Base-by-base conservation (phyloP, 2,113 vertebrate species). In the Vanacampus margaritifer region DNA sequence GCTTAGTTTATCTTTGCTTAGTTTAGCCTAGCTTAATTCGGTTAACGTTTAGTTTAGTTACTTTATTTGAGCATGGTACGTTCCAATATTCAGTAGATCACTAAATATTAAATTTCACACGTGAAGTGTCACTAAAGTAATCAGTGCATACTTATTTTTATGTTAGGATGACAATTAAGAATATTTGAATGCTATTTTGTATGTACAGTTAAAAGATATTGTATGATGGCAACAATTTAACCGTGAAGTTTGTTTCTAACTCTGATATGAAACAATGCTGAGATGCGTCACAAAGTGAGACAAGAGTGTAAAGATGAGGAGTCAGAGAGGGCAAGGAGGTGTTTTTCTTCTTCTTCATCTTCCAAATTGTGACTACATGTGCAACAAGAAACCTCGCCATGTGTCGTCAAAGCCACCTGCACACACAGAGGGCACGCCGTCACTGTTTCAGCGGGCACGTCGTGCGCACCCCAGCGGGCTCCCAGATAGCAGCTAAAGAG, bases 401-500 rank as follows among this genome's bases (percentile, higher is more conserved):
- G 80, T 74, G 77, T 84, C 68, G 70, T 43, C 71, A 80, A 62
- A 80, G 84, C 85, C 91, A 91, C 89, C 83, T 91, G 88, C 84
- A 75, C 80, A 74, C 80, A 80, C 75, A 80, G 86, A 86, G 83
- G 82, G 85, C 90, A 88, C 78, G 69, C 76, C 85, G 82, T 81
- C 89, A 90, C 82, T 84, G 75, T 88, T 85, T 88, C 79, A 79
- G 79, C 85, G 87, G 83, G 81, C 80, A 64, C 80, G 64, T 79
- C 76, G 24, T 78, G 74, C 72, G 65, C 80, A 84, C 81, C 89
- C 89, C 86, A 84, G 84, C 86, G 63, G 90, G 82, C 86, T 82
- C 78, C 81, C 75, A 89, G 89, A 91, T 89, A 90, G 87, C 86
- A 73, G 87, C 87, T 92, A 93, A 94, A 94, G 87, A 92, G 88